Conservation (phyloP, 2,888 invertebrate species). For the Hemicrepidius hirtus region DNA sequence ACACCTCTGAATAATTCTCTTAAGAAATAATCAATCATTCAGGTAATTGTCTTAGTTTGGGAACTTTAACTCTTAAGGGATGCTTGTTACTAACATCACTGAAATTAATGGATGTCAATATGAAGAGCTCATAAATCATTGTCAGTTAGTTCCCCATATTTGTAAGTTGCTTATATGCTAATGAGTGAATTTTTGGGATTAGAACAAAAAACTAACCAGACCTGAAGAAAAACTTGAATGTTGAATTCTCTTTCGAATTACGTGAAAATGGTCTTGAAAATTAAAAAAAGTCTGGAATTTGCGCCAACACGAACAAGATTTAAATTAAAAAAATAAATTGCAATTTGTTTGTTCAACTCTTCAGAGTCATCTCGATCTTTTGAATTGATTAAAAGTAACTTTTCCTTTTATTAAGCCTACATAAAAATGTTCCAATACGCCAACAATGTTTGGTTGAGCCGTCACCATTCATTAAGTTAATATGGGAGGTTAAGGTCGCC, state of each 20-base stretch:
- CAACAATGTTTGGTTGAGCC: slow-evolving; percentile 16
- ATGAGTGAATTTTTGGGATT: slow-evolving; percentile 2
- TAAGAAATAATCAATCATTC: slow-evolving; percentile 14
- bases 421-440: slow-evolving; percentile 23
- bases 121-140: slow-evolving; percentile 19
- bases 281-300: slow-evolving; percentile 4
- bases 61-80: slow-evolving; percentile 22
- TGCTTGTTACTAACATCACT: slow-evolving; percentile 10
- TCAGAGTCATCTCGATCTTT: neutral
- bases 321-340: too few species aligned
- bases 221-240: neutral
- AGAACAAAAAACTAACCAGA: neutral
- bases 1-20: too few species aligned
- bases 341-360: slow-evolving; percentile 9
- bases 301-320: neutral
- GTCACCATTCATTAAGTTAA: slow-evolving; percentile 31
- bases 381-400: slow-evolving; percentile 5
- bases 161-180: slow-evolving; percentile 19
- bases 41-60: neutral
- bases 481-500: slow-evolving; percentile 38
- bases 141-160: slow-evolving; percentile 4
- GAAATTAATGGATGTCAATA: slow-evolving; percentile 24
- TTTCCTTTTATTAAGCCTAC: slow-evolving; percentile 22
- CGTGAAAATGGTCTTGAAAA: too few species aligned
- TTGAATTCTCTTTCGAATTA: neutral